phyloP scores from a whole-genome alignment of 2,888 invertebrate genomes.

The Heteromurus nitidus region DNA sequence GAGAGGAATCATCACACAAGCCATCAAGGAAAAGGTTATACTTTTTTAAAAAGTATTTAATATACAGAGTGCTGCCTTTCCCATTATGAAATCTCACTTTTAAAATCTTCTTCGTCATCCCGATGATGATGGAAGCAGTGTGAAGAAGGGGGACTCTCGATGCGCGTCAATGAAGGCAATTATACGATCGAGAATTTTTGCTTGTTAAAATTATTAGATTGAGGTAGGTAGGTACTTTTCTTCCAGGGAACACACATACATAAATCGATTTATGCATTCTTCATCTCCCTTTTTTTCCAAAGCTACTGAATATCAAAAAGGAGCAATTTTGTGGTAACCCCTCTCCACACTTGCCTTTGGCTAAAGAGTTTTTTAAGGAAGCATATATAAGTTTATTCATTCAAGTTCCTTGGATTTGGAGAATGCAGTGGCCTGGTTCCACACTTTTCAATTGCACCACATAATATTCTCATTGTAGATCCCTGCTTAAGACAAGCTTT shows the following conservation, averaged over 20 bases:
- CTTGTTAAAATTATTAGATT: conserved; percentile 48
- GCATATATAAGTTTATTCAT: no score
- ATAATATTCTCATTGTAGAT: conserved; percentile 11
- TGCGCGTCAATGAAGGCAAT: conserved; percentile 53
- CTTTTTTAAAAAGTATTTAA: no score
- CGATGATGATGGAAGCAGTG: no score
- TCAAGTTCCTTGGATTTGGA: conserved; percentile 8
- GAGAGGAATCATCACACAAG: background rate
- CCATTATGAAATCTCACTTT: conserved; percentile 39
- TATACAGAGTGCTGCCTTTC: no score
- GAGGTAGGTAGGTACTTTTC: conserved; percentile 49
- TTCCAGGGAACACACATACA: conserved; percentile 27
- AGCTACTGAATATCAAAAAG: background rate
- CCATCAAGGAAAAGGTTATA: background rate
- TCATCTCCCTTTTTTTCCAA: background rate
- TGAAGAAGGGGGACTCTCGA: conserved; percentile 1
- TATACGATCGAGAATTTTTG: conserved; percentile 55
- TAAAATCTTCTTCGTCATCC: conserved; percentile 3
- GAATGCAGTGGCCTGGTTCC: conserved; percentile 14
- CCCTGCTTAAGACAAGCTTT: background rate
- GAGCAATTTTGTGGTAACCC: background rate
- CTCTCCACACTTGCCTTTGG: conserved; percentile 18
- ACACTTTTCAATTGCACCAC: conserved; percentile 41
- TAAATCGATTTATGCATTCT: conserved; percentile 46
- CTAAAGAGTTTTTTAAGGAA: no score